Conservation (phyloP, 2,888 invertebrate species). For the Cloeon dipterum region DNA sequence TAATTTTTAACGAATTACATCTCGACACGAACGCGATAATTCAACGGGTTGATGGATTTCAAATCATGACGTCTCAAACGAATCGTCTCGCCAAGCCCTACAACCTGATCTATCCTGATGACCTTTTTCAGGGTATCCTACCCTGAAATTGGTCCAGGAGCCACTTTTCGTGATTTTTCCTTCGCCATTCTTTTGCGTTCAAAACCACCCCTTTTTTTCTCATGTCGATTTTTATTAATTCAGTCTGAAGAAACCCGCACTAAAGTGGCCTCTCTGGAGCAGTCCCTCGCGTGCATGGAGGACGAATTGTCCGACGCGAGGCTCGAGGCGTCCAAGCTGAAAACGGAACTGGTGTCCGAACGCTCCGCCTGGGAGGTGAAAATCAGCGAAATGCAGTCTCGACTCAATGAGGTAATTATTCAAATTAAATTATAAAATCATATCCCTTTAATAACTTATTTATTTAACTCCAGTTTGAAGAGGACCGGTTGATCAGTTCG, state of each 20-base stretch:
- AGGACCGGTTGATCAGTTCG: conserved; percentile 59
- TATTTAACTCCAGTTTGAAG: conserved; percentile 39
- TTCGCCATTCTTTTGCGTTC: no score
- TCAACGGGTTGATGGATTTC: no score
- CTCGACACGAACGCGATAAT: no score
- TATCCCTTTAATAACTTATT: conserved; percentile 1
- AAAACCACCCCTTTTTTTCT: no score
- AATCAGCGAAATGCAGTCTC: conserved; percentile 68
- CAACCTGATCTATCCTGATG: no score
- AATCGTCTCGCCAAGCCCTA: no score
- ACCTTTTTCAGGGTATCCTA: no score
- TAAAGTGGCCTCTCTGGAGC: conserved; percentile 50
- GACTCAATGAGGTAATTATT: conserved; percentile 45
- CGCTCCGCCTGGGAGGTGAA: conserved; percentile 67
- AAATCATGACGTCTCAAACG: no score
- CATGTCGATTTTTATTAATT: conserved; percentile 6
- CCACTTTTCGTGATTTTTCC: no score
- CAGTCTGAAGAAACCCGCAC: conserved; percentile 44
- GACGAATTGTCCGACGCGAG: conserved; percentile 72
- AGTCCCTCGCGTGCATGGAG: conserved; percentile 64
- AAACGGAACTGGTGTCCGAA: conserved; percentile 76
- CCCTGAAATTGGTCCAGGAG: no score
- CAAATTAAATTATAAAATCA: neutral
- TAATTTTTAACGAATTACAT: no score
- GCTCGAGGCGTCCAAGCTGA: conserved; percentile 56